Percentiles rank a stretch among this genome's conserved stretches.
These are phyloP conservation scores for Dryomyza anilis DNA, from an alignment of 2,888 invertebrate genomes.

Conservation along the genomic window DNA sequence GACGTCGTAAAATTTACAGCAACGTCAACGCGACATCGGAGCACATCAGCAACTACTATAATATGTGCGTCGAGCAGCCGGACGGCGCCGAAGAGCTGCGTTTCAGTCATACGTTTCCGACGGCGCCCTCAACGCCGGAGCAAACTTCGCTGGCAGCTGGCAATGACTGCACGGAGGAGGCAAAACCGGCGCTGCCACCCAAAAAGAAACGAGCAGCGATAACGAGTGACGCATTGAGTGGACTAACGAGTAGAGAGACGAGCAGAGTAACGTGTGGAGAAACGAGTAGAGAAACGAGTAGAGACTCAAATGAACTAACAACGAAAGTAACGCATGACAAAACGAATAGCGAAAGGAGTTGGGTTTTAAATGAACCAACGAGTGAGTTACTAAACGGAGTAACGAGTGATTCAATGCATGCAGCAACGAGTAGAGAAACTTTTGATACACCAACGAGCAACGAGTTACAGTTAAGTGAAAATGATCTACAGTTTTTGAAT, in stretches of 20 bases:
- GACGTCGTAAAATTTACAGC: conserved; percentile 42
- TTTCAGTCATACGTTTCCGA: conserved; percentile 41
- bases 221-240: neutral
- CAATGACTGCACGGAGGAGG: neutral
- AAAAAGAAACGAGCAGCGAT: conserved; percentile 41
- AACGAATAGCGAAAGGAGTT: no score
- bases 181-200: conserved; percentile 51
- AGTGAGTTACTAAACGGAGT: neutral
- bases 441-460: conserved; percentile 17
- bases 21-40: conserved; percentile 39
- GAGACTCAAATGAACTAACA: no score
- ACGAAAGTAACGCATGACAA: conserved; percentile 31
- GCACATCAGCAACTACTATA: conserved; percentile 53
- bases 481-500: conserved; percentile 59
- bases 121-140: conserved; percentile 30
- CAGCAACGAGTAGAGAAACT: no score
- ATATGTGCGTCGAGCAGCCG: conserved; percentile 38
- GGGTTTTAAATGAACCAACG: no score
- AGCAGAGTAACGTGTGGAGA: no score
- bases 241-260: no score
- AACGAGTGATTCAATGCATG: no score
- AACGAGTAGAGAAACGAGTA: no score
- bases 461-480: conserved; percentile 54
- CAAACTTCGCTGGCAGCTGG: neutral
- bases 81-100: conserved; percentile 22